phyloP scores from a whole-genome alignment of 2,888 invertebrate genomes.

The Tholera decimalis region DNA sequence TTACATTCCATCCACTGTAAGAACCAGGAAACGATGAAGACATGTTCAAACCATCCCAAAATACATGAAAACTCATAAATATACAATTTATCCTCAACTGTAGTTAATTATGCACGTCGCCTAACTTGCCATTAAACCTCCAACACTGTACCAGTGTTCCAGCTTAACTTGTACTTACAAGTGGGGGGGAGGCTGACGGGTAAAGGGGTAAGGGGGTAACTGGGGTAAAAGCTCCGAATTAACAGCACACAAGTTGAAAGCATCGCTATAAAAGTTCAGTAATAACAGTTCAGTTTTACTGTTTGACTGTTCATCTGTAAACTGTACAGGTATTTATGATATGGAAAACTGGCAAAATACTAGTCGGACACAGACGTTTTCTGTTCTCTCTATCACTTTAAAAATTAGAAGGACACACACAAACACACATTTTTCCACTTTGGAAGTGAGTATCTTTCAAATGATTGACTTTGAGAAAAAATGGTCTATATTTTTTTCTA shows the following conservation, averaged over 20 bases:
- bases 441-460: no score
- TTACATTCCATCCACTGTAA: not conserved
- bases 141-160: constrained; percentile 23
- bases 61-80: not conserved
- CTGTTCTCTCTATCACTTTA: no score
- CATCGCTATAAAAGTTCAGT: constrained; percentile 42
- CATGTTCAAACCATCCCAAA: not conserved
- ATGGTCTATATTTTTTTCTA: no score
- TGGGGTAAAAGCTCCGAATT: constrained; percentile 42
- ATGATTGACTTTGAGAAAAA: no score
- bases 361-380: no score
- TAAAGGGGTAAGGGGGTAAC: not conserved
- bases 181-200: not conserved
- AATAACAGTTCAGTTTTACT: constrained; percentile 42
- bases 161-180: constrained; percentile 40
- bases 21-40: not conserved
- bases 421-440: no score
- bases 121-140: constrained; percentile 20
- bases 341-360: no score
- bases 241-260: constrained; percentile 42
- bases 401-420: no score
- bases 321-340: not conserved
- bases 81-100: not conserved
- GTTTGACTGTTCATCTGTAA: constrained; percentile 12
- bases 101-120: constrained; percentile 11